Conservation (phyloP, 2,888 invertebrate genomes). For the Dryococelus australis region DNA sequence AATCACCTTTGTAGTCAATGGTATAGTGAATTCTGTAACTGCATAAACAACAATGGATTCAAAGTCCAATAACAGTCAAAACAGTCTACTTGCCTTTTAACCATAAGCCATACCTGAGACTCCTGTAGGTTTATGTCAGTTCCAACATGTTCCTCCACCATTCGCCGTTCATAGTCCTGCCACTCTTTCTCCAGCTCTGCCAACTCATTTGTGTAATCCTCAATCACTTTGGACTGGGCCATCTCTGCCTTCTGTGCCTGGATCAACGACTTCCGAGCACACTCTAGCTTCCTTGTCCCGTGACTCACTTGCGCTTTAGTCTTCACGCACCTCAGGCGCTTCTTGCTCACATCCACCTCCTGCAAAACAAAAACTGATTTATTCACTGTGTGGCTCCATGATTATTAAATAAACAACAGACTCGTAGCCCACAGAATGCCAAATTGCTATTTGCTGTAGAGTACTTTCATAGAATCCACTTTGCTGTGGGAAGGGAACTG, state of each 20-base stretch:
- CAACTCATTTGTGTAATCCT: not conserved
- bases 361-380: not conserved
- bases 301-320: not conserved
- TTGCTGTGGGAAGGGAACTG: too few species aligned
- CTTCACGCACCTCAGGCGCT: not conserved
- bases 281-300: not conserved
- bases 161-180: not conserved
- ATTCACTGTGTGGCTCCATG: not conserved
- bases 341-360: constrained; percentile 2
- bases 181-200: not conserved
- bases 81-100: too few species aligned
- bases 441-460: too few species aligned
- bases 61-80: too few species aligned
- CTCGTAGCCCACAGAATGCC: too few species aligned
- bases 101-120: not conserved
- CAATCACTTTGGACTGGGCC: not conserved
- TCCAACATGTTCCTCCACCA: not conserved
- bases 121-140: not conserved
- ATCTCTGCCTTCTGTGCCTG: not conserved
- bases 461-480: too few species aligned
- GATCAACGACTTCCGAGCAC: not conserved
- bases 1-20: too few species aligned
- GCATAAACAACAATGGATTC: too few species aligned
- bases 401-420: too few species aligned
- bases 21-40: too few species aligned